Evolutionary conservation across 2,888 invertebrate genomes (phyloP), one percentile per base, ranked within the genome.

Genomic region (Globia sparganii): DNA sequence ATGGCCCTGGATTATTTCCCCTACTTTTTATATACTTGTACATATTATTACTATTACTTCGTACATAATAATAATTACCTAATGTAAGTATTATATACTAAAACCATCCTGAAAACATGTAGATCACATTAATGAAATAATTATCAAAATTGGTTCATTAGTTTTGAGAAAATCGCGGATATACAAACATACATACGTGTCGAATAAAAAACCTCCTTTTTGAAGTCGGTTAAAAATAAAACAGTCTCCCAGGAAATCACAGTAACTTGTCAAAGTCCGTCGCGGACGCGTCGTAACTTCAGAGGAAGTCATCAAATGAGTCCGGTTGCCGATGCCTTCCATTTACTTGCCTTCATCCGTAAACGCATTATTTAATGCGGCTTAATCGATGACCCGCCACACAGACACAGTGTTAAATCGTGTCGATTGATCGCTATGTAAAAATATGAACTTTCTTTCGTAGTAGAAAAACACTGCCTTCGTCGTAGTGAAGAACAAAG

Each of bases 391-490:
- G 21, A 40, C 53, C 15, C 31, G 34, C 49, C 49, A 69, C 59
- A 72, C 5, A n/a, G 25, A 49, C 65, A 84, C 80, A 25, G 84
- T 75, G 64, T 72, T 46, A 1, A 28, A 43, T 34, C 9, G 75
- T 78, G 71, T 37, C 28, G 2, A 59, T 25, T 69, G 46, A 68
- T 58, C 9, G 62, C 62, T 11, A 34, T 58, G 49, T n/a, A 53
- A 83, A 84, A 65, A 58, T 58, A 43, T 61, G 40, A n/a, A 83
- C 83, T 83, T 83, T 83, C 83, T 81, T 83, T 71, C 72, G 37
- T 68, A 65, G 56, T 43, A 61, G 85, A 71, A 81, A 83, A 76
- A 81, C 76, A 68, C 28, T 21, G 21, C 13, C 31, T 25, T 5
- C 40, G 37, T 34, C 13, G 0, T 85, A 83, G 85, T 77, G 81